Evolutionary conservation across 2,113 vertebrate species (phyloP).

Genomic region (Hemibagrus wyckioides): DNA sequence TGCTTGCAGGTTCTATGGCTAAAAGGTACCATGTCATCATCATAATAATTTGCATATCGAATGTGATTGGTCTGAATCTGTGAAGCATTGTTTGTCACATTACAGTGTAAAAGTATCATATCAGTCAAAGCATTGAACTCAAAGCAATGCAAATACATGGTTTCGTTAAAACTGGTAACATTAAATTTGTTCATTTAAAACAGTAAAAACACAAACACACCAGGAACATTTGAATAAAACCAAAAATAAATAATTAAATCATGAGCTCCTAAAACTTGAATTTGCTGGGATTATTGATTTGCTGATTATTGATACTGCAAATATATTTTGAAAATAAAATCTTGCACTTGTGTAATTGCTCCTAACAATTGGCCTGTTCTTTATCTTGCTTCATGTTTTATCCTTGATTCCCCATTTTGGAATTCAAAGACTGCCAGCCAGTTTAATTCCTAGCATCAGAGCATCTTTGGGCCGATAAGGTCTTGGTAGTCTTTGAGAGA

Average conservation of each 20-base stretch:
- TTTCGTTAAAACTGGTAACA: too few species aligned
- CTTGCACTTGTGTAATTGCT: not conserved
- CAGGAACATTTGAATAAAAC: not conserved
- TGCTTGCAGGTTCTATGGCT: not conserved
- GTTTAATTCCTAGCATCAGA: constrained; percentile 42
- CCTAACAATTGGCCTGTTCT: not conserved
- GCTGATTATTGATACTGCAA: not conserved
- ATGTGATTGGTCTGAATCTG: not conserved
- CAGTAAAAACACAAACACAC: not conserved
- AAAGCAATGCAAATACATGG: too few species aligned
- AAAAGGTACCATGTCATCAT: not conserved
- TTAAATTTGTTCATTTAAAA: not conserved
- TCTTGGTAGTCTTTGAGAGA: not conserved
- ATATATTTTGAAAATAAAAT: not conserved
- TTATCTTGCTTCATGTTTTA: constrained; percentile 19
- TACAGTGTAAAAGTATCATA: not conserved
- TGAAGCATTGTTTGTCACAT: not conserved
- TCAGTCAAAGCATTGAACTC: not conserved
- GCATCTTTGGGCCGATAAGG: constrained; percentile 39
- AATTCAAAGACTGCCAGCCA: constrained; percentile 35
- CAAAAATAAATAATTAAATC: not conserved
- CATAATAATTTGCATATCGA: not conserved
- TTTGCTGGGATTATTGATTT: not conserved
- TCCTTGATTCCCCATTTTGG: constrained; percentile 25
- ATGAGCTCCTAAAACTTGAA: not conserved